Conservation (phyloP, 1,140 invertebrate genomes). For the Rhagoletis pomonella region DNA sequence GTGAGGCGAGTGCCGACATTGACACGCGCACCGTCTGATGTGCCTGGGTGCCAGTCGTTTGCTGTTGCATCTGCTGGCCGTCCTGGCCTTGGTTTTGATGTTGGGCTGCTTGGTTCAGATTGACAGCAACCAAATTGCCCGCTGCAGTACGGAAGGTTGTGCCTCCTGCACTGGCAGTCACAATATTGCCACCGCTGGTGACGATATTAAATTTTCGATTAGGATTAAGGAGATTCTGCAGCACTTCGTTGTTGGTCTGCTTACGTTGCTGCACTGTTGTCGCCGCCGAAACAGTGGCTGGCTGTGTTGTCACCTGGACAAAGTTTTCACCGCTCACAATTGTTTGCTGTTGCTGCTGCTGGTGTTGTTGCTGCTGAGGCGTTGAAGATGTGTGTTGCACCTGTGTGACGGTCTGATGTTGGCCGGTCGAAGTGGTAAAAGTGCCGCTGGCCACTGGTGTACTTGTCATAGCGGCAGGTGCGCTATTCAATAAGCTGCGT, state of each 20-base stretch:
- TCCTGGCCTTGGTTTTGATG: conserved; percentile 61
- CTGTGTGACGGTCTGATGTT: conserved; percentile 65
- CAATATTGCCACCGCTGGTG: conserved; percentile 51
- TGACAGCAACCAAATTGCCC: conserved; percentile 75
- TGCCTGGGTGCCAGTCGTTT: conserved; percentile 54
- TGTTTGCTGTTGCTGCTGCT: conserved; percentile 66
- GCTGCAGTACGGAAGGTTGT: conserved; percentile 72
- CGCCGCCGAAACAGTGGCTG: conserved; percentile 61
- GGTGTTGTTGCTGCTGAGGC: conserved; percentile 66
- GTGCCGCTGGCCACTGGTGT: conserved; percentile 74
- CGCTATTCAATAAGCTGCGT: conserved; percentile 83
- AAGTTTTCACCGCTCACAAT: conserved; percentile 61
- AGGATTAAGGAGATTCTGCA: conserved; percentile 68
- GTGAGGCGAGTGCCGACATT: conserved; percentile 72
- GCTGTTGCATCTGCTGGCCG: conserved; percentile 59
- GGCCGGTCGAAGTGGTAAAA: conserved; percentile 71
- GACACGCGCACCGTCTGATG: conserved; percentile 68
- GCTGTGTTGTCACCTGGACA: conserved; percentile 64
- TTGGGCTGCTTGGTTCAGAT: conserved; percentile 65
- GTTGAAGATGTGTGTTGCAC: conserved; percentile 60
- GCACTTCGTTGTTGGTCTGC: conserved; percentile 65
- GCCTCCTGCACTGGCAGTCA: conserved; percentile 55
- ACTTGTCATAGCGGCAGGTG: conserved; percentile 80
- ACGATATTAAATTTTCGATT: conserved; percentile 71
- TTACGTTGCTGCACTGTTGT: conserved; percentile 65